Evolutionary conservation across 2,888 invertebrate genomes (phyloP).

Genomic region (Philopedon plagiatum): DNA sequence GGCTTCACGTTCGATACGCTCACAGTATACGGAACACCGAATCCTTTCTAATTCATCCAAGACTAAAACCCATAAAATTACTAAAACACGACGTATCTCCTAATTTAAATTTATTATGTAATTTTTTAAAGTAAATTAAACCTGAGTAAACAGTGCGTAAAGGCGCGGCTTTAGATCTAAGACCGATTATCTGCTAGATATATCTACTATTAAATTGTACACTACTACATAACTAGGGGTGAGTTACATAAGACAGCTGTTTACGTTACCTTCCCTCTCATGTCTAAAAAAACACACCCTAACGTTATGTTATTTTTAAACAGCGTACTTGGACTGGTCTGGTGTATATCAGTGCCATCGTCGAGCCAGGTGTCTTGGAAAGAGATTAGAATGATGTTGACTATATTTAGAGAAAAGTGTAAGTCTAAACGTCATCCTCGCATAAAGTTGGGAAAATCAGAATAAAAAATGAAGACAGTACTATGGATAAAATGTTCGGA

Average conservation of each 20-base stretch:
- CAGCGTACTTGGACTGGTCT: constrained; percentile 20
- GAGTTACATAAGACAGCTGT: constrained; percentile 44
- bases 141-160: constrained; percentile 11
- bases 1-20: too few relatives aligned
- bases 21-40: too few relatives aligned
- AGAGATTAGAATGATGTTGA: too few relatives aligned
- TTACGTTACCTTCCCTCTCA: constrained; percentile 22
- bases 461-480: too few relatives aligned
- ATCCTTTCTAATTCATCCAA: too few relatives aligned
- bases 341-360: constrained; percentile 39
- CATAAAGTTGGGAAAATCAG: too few relatives aligned
- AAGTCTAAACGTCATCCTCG: too few relatives aligned
- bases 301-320: constrained; percentile 46
- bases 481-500: too few relatives aligned
- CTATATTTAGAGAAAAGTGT: too few relatives aligned
- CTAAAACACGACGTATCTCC: neutral
- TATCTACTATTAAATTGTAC: constrained; percentile 29
- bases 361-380: constrained; percentile 12
- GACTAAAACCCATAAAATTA: constrained; percentile 14
- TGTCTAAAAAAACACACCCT: constrained; percentile 40
- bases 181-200: constrained; percentile 29
- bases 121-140: constrained; percentile 20
- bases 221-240: constrained; percentile 32
- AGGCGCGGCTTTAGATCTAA: constrained; percentile 27
- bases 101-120: constrained; percentile 15